phyloP scores from a whole-genome alignment of 2,113 vertebrate genomes.

The Ornithorhynchus anatinus region DNA sequence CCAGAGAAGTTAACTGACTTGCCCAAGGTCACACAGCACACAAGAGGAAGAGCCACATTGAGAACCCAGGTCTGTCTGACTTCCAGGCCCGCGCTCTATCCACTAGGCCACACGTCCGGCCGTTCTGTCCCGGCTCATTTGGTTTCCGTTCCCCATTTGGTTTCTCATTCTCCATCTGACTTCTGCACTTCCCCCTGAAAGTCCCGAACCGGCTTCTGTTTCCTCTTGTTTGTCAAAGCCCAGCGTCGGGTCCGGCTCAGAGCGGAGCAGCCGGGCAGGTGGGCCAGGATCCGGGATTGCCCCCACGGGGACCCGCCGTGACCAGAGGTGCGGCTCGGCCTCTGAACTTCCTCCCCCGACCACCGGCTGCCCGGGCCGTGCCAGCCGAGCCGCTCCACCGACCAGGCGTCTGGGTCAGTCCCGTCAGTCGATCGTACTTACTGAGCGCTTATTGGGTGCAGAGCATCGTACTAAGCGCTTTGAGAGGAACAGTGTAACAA shows the following conservation, averaged over 20 bases:
- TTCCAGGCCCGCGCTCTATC: neutral
- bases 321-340: too few relatives aligned
- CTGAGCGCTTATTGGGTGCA: too few relatives aligned
- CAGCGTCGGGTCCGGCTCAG: neutral
- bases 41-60: rapidly evolving
- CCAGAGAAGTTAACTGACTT: neutral
- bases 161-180: neutral
- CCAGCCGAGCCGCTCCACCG: too few relatives aligned
- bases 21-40: neutral
- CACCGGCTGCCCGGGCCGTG: too few relatives aligned
- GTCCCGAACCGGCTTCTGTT: slow-evolving; percentile 32
- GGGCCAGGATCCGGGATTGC: neutral
- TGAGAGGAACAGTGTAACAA: too few relatives aligned
- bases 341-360: too few relatives aligned
- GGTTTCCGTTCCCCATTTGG: slow-evolving; percentile 58
- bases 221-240: slow-evolving; percentile 34
- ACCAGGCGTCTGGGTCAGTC: too few relatives aligned
- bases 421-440: too few relatives aligned
- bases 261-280: neutral
- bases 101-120: neutral
- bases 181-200: slow-evolving; percentile 36
- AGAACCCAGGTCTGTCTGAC: neutral
- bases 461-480: too few relatives aligned
- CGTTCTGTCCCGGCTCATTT: neutral
- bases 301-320: neutral